phyloP scores from a whole-genome alignment of 2,888 invertebrate species.

The Tenthredo scrophulariae region DNA sequence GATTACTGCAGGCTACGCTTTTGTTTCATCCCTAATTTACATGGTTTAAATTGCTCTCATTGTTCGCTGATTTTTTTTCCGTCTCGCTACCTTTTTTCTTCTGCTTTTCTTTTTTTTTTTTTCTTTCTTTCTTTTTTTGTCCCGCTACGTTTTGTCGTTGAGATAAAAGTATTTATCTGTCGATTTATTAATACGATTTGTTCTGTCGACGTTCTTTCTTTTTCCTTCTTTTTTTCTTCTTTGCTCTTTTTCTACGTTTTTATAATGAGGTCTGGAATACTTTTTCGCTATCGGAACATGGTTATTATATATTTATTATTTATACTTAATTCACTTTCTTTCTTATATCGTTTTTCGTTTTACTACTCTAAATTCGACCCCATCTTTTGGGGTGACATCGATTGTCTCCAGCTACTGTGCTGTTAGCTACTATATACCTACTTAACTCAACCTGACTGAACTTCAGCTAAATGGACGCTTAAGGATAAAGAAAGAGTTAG shows the following conservation, averaged over 20 bases:
- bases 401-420: background rate
- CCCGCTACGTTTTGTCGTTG: background rate
- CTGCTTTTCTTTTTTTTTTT: background rate
- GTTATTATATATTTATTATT: background rate
- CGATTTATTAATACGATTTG: background rate
- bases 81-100: background rate
- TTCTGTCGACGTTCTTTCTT: background rate
- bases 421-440: background rate
- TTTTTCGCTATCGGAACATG: background rate
- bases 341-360: background rate
- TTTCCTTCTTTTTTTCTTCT: background rate
- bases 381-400: background rate
- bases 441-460: constrained; percentile 17
- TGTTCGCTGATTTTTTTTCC: background rate
- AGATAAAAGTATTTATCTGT: background rate
- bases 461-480: constrained; percentile 14
- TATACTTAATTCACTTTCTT: background rate
- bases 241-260: background rate
- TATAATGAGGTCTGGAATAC: background rate
- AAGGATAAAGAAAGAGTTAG: constrained; percentile 1
- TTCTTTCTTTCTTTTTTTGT: background rate
- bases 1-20: constrained; percentile 20
- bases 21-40: constrained; percentile 37
- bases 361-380: background rate
- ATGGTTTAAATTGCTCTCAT: constrained; percentile 34